Conservation (phyloP, 1,140 invertebrate genomes). For the Conopomorpha cramerella region DNA sequence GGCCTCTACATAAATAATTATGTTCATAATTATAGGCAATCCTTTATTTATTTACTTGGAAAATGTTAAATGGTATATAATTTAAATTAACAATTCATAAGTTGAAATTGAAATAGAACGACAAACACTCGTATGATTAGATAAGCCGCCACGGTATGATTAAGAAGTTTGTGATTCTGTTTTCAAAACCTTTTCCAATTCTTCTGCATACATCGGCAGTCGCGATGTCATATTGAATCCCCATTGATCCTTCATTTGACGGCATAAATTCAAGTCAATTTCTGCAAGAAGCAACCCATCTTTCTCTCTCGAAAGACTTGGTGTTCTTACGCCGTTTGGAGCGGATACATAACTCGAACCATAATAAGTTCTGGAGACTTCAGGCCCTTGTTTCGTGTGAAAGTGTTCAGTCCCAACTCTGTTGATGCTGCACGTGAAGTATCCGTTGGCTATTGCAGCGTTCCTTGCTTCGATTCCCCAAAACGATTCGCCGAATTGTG, state of each 20-base stretch:
- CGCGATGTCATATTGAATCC: slow-evolving; percentile 95
- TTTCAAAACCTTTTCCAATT: too few species aligned
- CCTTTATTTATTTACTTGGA: too few species aligned
- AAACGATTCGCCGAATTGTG: slow-evolving; percentile 84
- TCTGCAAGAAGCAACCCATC: slow-evolving; percentile 91
- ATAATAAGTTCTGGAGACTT: slow-evolving; percentile 93
- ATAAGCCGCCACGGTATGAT: too few species aligned
- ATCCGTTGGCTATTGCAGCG: slow-evolving; percentile 95
- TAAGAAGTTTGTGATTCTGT: too few species aligned
- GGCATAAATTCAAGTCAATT: slow-evolving; percentile 94
- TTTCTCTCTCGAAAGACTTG: slow-evolving; percentile 77
- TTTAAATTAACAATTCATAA: too few species aligned
- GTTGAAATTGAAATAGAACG: too few species aligned
- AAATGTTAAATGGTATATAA: too few species aligned
- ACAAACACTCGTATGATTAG: too few species aligned
- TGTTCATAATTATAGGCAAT: too few species aligned
- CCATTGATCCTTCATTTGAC: slow-evolving; percentile 94
- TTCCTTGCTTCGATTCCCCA: slow-evolving; percentile 96
- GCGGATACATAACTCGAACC: slow-evolving; percentile 93
- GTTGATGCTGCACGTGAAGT: slow-evolving; percentile 94
- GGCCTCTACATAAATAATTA: too few species aligned
- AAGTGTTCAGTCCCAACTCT: slow-evolving; percentile 96
- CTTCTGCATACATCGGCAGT: slow-evolving; percentile 85
- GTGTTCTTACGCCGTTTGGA: slow-evolving; percentile 91
- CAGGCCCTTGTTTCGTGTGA: slow-evolving; percentile 80